These are phyloP conservation scores for Sericinus montela DNA, from an alignment of 2,888 invertebrate genomes.

Conservation along the genomic window DNA sequence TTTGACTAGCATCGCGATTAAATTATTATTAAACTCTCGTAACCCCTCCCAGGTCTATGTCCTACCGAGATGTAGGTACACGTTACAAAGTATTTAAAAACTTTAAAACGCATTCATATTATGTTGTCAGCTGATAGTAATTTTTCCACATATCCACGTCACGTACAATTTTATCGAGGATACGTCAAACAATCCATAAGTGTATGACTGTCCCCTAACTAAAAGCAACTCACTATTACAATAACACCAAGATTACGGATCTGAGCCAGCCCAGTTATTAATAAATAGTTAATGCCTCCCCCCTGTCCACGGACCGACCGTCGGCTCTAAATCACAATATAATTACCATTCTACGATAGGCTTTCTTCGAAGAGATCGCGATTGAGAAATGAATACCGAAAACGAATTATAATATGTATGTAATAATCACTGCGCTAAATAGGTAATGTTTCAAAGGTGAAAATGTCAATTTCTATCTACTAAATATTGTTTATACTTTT, in stretches of 20 bases:
- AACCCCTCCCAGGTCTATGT: too few species aligned
- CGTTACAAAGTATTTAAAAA: constrained; percentile 10
- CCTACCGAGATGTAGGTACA: too few species aligned
- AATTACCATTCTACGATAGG: constrained; percentile 56
- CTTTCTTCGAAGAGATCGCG: constrained; percentile 41
- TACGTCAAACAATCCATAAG: constrained; percentile 36
- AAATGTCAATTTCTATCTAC: constrained; percentile 1
- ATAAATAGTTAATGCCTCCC: constrained; percentile 58
- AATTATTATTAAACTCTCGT: too few species aligned
- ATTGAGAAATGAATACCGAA: constrained; percentile 59
- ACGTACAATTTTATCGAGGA: constrained; percentile 12
- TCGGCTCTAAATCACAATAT: constrained; percentile 61
- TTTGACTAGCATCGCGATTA: too few species aligned
- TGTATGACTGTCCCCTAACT: constrained; percentile 37
- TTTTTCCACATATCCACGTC: constrained; percentile 17
- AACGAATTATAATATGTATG: constrained; percentile 31
- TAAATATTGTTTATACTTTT: too few species aligned
- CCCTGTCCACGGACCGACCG: constrained; percentile 54
- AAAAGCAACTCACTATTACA: constrained; percentile 59
- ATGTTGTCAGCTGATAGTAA: constrained; percentile 6
- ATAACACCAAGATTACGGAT: constrained; percentile 56
- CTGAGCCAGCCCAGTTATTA: constrained; percentile 56
- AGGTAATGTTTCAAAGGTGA: background rate
- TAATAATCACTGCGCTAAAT: constrained; percentile 10
- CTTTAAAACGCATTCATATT: background rate